These are phyloP conservation scores for Hylyphantes graminicola DNA, from an alignment of 1,140 invertebrate species.

Conservation along the genomic window DNA sequence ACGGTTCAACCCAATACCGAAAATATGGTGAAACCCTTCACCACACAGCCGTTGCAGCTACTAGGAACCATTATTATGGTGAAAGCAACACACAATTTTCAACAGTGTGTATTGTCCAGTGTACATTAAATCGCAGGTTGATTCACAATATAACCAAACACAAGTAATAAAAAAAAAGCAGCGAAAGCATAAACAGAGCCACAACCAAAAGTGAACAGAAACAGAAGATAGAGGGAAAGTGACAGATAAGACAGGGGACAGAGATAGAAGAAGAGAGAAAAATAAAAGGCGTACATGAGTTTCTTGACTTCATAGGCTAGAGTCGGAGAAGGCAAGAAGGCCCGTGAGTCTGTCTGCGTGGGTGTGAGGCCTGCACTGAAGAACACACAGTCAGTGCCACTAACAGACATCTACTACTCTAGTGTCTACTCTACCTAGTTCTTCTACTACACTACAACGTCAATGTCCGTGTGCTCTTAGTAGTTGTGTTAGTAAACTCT, in stretches of 20 bases:
- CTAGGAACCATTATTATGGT: too few species aligned
- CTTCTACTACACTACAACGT: too few species aligned
- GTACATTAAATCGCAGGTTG: too few species aligned
- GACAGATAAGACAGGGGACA: constrained; percentile 1
- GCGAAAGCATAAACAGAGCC: neutral
- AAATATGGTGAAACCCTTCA: too few species aligned
- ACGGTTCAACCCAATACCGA: too few species aligned
- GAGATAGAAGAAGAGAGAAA: constrained; percentile 30
- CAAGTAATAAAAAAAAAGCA: neutral
- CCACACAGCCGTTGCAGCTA: too few species aligned
- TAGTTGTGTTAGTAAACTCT: too few species aligned
- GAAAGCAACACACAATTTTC: too few species aligned
- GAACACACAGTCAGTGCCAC: constrained; percentile 57
- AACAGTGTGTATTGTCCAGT: too few species aligned
- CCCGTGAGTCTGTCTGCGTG: constrained; percentile 48
- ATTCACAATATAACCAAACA: too few species aligned
- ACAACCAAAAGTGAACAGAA: neutral
- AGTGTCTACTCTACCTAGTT: too few species aligned
- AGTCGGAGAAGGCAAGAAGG: constrained; percentile 71
- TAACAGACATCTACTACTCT: neutral
- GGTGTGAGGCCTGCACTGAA: constrained; percentile 56
- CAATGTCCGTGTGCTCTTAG: too few species aligned
- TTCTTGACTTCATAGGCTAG: constrained; percentile 99
- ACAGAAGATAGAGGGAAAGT: constrained; percentile 16
- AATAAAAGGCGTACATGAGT: constrained; percentile 86